Evolutionary conservation across 2,888 invertebrate genomes (phyloP).

Genomic region (Acleris laterana): DNA sequence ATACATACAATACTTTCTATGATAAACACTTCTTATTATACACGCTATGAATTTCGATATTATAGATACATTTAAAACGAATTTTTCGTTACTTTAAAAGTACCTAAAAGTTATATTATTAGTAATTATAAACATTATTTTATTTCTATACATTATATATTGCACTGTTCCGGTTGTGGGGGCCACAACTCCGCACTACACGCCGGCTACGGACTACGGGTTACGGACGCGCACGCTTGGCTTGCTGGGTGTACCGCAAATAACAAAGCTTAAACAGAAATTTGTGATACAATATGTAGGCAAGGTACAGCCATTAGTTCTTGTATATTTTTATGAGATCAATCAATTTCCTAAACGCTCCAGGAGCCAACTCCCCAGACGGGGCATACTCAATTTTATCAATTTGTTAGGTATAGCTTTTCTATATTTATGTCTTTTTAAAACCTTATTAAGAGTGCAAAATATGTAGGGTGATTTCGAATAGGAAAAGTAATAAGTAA

Average conservation of each 20-base stretch:
- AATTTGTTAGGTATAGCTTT: conserved; percentile 46
- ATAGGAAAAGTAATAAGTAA: conserved; percentile 26
- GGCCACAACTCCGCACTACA: conserved; percentile 1
- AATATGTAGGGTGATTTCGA: conserved; percentile 28
- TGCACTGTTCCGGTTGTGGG: conserved; percentile 47
- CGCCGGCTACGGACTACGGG: too few relatives aligned
- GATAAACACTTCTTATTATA: conserved; percentile 65
- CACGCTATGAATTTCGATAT: conserved; percentile 55
- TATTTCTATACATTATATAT: conserved; percentile 53
- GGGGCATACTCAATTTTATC: conserved; percentile 53
- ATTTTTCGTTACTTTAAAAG: conserved; percentile 30
- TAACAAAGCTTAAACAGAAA: background rate
- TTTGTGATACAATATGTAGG: conserved; percentile 50
- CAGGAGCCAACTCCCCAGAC: conserved; percentile 56
- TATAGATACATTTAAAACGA: conserved; percentile 44
- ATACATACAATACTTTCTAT: conserved; percentile 64
- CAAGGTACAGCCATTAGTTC: conserved; percentile 2
- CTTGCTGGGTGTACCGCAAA: too few relatives aligned
- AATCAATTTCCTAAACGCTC: conserved; percentile 62
- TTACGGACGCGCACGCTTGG: too few relatives aligned
- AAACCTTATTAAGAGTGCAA: conserved; percentile 45
- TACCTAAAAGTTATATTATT: conserved; percentile 15
- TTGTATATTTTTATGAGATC: conserved; percentile 61
- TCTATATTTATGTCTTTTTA: conserved; percentile 53
- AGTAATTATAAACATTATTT: conserved; percentile 25